A percentile compares a stretch with the other conserved stretches of the same genome.
phyloP scores from a whole-genome alignment of 2,888 invertebrate genomes.

The Caenorhabditis panamensis region DNA sequence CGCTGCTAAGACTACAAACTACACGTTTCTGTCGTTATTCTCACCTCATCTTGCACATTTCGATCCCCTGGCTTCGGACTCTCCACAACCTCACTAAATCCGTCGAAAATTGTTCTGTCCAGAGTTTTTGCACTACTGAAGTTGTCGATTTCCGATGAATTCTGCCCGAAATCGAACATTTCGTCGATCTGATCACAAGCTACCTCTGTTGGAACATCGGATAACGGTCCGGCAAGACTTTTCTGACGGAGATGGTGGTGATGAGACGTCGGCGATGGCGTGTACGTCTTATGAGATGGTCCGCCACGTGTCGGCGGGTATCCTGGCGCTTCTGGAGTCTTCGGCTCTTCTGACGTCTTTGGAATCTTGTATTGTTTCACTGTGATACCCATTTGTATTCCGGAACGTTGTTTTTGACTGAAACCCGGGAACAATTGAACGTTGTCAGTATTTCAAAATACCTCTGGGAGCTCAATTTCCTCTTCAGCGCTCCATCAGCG shows the following conservation, averaged over 20 bases:
- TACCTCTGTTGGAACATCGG: conserved; percentile 56
- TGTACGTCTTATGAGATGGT: conserved; percentile 18
- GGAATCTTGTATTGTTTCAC: too few species aligned
- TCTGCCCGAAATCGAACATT: conserved; percentile 62
- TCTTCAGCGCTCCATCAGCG: neutral
- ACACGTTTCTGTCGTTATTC: too few species aligned
- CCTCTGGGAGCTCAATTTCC: too few species aligned
- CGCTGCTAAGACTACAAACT: too few species aligned
- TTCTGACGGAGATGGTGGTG: conserved; percentile 4
- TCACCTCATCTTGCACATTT: neutral
- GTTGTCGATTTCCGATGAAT: neutral
- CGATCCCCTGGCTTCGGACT: neutral
- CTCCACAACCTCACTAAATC: neutral
- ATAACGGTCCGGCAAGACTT: conserved; percentile 40
- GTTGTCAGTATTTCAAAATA: too few species aligned
- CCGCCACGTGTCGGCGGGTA: neutral
- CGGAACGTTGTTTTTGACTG: too few species aligned
- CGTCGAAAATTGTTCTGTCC: neutral
- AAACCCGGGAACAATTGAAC: too few species aligned
- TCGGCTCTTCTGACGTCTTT: too few species aligned
- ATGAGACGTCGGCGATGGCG: conserved; percentile 13
- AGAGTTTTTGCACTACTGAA: neutral
- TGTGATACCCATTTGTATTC: too few species aligned
- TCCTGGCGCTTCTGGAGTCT: neutral
- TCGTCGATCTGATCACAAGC: conserved; percentile 63